Percentiles rank a stretch among this genome's conserved stretches.
Evolutionary conservation across 1,140 invertebrate genomes (phyloP).

Genomic region (Hirudo medicinalis): DNA sequence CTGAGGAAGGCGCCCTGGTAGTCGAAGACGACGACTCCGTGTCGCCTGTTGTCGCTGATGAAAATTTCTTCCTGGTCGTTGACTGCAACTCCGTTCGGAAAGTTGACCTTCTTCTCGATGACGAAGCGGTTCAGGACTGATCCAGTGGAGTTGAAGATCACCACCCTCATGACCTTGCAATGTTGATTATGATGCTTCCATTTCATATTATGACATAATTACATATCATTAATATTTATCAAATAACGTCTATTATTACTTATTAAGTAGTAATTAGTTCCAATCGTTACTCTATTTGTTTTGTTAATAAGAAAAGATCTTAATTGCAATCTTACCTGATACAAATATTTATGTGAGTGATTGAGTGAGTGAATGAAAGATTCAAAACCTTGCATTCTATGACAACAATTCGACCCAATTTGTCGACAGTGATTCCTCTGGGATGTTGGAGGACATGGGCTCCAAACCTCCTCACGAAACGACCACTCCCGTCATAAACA

Average conservation of each 20-base stretch:
- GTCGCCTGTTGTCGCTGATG: slow-evolving; percentile 93
- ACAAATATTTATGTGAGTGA: too few species aligned
- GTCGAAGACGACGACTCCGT: slow-evolving; percentile 98
- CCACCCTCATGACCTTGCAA: slow-evolving; percentile 77
- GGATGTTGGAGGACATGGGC: slow-evolving; percentile 97
- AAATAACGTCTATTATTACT: too few species aligned
- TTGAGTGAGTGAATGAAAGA: too few species aligned
- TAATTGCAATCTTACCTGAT: too few species aligned
- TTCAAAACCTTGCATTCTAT: slow-evolving; percentile 80
- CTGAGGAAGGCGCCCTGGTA: slow-evolving; percentile 93
- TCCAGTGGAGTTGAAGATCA: slow-evolving; percentile 94
- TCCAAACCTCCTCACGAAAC: slow-evolving; percentile 96
- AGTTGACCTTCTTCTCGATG: slow-evolving; percentile 95
- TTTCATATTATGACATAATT: too few species aligned
- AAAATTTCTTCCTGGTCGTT: slow-evolving; percentile 99
- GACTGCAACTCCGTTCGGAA: slow-evolving; percentile 90
- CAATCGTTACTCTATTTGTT: too few species aligned
- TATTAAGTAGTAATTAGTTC: too few species aligned
- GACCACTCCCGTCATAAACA: slow-evolving; percentile 98
- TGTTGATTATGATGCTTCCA: too few species aligned
- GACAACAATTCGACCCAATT: slow-evolving; percentile 92
- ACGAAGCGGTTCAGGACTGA: slow-evolving; percentile 94
- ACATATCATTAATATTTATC: too few species aligned
- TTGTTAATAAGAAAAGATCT: too few species aligned
- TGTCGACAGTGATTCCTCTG: slow-evolving; percentile 81